phyloP scores from a whole-genome alignment of 2,888 invertebrate species.

The Zelleria hepariella region DNA sequence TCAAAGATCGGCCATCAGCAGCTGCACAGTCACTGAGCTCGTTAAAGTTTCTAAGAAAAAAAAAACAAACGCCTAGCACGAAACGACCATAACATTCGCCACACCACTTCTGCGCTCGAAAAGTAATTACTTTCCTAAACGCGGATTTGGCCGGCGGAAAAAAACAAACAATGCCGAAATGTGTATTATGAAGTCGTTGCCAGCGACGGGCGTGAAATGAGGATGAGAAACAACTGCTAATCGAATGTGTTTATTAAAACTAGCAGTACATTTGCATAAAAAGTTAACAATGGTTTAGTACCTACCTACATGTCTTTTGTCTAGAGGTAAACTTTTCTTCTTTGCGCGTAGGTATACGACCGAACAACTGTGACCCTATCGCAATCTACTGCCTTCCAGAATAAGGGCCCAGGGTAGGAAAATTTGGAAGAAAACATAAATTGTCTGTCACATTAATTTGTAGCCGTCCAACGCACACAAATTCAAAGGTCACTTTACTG shows the following conservation, averaged over 20 bases:
- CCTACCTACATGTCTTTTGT: too few relatives aligned
- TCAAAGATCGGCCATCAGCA: neutral
- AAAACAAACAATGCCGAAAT: constrained; percentile 3
- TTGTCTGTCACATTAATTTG: too few relatives aligned
- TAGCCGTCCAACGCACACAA: too few relatives aligned
- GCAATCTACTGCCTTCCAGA: too few relatives aligned
- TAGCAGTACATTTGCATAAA: neutral
- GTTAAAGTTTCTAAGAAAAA: neutral
- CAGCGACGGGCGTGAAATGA: constrained; percentile 21
- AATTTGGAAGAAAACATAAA: too few relatives aligned
- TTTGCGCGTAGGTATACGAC: too few relatives aligned
- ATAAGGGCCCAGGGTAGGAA: too few relatives aligned
- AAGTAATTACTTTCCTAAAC: neutral
- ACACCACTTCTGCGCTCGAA: neutral
- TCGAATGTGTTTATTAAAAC: constrained; percentile 6
- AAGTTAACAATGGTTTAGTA: neutral
- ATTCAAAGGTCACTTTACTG: too few relatives aligned
- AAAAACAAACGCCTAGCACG: neutral
- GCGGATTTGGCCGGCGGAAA: neutral
- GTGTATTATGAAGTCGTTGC: constrained; percentile 9
- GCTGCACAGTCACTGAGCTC: neutral
- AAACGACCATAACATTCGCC: neutral
- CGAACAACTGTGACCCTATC: too few relatives aligned
- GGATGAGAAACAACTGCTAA: constrained; percentile 14
- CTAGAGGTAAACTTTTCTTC: too few relatives aligned